Evolutionary conservation across 2,797 vertebrate genomes (phyloP).

Genomic region (Sebastes paucispinis): DNA sequence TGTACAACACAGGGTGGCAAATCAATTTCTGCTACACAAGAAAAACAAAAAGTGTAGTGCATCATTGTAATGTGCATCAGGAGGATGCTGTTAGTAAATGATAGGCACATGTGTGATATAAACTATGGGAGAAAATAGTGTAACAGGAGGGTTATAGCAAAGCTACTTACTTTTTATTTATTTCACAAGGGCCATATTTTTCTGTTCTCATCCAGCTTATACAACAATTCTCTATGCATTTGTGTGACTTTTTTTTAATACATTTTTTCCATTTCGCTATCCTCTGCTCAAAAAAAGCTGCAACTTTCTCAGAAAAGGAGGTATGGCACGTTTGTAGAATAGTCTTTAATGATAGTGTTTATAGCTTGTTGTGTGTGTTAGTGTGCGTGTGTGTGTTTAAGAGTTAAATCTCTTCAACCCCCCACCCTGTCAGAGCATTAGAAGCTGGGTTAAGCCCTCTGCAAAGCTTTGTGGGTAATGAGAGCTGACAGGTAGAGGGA

Average conservation of each 20-base stretch:
- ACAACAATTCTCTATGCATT: not conserved
- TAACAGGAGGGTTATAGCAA: not conserved
- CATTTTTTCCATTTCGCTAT: not conserved
- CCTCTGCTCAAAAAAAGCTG: constrained; percentile 38
- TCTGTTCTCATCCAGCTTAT: not conserved
- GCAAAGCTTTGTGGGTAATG: constrained; percentile 77
- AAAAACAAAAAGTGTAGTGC: not conserved
- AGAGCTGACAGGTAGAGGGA: constrained; percentile 71
- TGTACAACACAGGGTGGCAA: not conserved
- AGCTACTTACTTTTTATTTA: not conserved
- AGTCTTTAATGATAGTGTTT: constrained; percentile 23
- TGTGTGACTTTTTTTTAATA: not conserved
- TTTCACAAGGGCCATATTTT: not conserved
- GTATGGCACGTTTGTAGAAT: constrained; percentile 60
- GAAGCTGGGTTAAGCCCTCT: constrained; percentile 74
- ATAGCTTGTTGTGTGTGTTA: constrained; percentile 17
- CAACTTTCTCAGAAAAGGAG: constrained; percentile 70
- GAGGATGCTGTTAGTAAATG: not conserved
- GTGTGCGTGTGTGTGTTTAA: constrained; percentile 32
- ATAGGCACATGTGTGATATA: not conserved
- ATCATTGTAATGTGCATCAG: not conserved
- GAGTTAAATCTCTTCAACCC: constrained; percentile 63
- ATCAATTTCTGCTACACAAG: no score
- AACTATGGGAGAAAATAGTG: not conserved
- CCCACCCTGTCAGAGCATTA: constrained; percentile 68